Conservation (phyloP, 2,888 invertebrate species). For the Clostera curtula region DNA sequence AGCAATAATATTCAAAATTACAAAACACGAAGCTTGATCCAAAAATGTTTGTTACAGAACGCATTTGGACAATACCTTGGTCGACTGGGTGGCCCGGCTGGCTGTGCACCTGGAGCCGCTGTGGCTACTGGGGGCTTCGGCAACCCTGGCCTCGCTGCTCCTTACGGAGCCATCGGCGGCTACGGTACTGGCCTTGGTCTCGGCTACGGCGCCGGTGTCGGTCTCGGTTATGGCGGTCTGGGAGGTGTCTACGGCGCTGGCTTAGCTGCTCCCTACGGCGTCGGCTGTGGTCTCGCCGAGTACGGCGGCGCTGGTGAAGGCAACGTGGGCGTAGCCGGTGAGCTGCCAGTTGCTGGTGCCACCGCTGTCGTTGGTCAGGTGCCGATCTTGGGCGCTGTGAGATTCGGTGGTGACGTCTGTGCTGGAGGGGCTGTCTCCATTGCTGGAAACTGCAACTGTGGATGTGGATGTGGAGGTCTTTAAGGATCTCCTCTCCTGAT, state of each 20-base stretch:
- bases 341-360: constrained; percentile 32
- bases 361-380: constrained; percentile 32
- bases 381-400: constrained; percentile 36
- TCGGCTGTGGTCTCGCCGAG: constrained; percentile 11
- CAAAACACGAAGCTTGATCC: too few relatives aligned
- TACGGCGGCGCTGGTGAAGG: constrained; percentile 28
- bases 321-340: constrained; percentile 30
- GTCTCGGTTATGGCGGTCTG: neutral
- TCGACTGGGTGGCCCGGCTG: too few relatives aligned
- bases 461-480: constrained; percentile 15
- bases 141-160: neutral
- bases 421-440: constrained; percentile 38
- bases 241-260: constrained; percentile 7
- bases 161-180: constrained; percentile 1
- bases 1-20: too few relatives aligned
- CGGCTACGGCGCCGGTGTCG: neutral
- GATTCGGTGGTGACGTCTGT: constrained; percentile 32
- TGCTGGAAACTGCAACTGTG: constrained; percentile 34
- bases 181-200: constrained; percentile 1
- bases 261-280: constrained; percentile 5
- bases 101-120: constrained; percentile 10
- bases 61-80: too few relatives aligned
- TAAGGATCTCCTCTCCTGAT: too few relatives aligned
- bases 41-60: too few relatives aligned
- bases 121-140: constrained; percentile 11